phyloP scores from a whole-genome alignment of 1,140 invertebrate genomes.

The Daktulosphaira vitifoliae region DNA sequence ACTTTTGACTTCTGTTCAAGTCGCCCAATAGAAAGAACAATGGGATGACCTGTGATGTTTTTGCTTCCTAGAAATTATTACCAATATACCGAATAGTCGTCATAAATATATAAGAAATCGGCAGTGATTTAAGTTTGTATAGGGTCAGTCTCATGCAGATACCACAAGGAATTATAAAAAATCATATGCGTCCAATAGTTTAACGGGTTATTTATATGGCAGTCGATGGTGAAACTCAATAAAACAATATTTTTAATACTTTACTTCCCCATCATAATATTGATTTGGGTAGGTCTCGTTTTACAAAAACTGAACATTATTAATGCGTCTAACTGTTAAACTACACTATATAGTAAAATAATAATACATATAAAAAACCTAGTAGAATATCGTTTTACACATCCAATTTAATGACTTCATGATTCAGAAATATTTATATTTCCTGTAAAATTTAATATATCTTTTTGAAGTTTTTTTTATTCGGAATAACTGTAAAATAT shows the following conservation, averaged over 20 bases:
- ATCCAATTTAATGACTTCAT: no score
- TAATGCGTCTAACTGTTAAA: no score
- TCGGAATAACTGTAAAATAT: no score
- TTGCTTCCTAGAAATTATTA: conserved; percentile 12
- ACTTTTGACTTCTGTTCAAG: background rate
- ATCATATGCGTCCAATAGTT: background rate
- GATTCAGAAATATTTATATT: no score
- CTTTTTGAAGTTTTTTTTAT: no score
- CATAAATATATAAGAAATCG: conserved; percentile 3
- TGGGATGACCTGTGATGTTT: background rate
- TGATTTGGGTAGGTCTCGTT: conserved; percentile 6
- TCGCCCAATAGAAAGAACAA: conserved; percentile 9
- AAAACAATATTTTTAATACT: background rate
- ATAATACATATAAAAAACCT: no score
- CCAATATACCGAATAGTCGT: conserved; percentile 10
- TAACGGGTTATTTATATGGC: conserved; percentile 17
- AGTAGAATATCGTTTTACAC: no score
- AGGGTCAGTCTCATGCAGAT: background rate
- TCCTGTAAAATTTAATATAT: no score
- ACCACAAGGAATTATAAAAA: background rate
- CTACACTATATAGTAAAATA: no score
- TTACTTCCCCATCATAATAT: conserved; percentile 1
- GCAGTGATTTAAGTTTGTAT: background rate
- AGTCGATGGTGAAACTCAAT: background rate
- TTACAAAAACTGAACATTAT: background rate